A percentile compares a stretch with the other conserved stretches of the same genome.
phyloP scores from a whole-genome alignment of 92 coral and sea anemone genomes.

The Epizoanthus ramosus region DNA sequence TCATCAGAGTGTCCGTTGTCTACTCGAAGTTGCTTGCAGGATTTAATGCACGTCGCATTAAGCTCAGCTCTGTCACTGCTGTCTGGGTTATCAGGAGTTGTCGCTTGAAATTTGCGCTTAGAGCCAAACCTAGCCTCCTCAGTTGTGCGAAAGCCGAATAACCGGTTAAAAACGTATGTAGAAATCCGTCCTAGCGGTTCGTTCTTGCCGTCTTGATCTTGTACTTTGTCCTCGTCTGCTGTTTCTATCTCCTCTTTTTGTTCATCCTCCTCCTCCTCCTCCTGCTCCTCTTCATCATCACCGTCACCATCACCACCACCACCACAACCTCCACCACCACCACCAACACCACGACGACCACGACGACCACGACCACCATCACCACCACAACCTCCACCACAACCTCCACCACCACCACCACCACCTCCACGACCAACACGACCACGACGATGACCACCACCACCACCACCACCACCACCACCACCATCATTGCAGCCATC shows the following conservation, averaged over 20 bases:
- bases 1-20: background rate
- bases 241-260: background rate
- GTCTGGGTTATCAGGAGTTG: background rate
- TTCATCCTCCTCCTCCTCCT: background rate
- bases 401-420: background rate
- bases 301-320: background rate
- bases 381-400: background rate
- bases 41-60: background rate
- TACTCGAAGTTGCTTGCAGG: slow-evolving; percentile 10
- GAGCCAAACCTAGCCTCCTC: background rate
- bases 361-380: background rate
- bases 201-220: background rate
- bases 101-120: background rate
- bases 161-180: slow-evolving; percentile 11
- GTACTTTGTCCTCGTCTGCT: background rate
- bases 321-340: background rate
- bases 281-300: background rate
- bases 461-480: background rate
- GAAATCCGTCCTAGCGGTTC: background rate
- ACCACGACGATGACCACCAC: no score
- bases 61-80: background rate
- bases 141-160: slow-evolving; percentile 11
- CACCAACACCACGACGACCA: background rate
- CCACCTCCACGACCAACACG: no score
- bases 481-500: background rate